Evolutionary conservation across 2,113 vertebrate genomes (phyloP).

Genomic region (Camelus bactrianus): DNA sequence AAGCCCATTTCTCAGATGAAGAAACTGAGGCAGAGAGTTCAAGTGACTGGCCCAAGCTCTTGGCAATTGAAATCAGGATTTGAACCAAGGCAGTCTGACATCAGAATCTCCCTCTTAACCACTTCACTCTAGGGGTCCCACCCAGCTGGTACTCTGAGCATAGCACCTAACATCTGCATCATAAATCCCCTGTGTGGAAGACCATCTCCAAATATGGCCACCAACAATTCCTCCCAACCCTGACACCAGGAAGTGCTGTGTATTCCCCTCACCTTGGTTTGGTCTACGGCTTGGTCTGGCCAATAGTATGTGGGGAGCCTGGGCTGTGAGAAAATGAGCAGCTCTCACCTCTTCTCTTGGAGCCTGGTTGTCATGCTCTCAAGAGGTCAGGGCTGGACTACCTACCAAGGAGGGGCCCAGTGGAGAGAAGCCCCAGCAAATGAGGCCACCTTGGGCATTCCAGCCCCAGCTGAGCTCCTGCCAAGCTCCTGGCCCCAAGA

Average conservation of each 20-base stretch:
- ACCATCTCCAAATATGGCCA: background rate
- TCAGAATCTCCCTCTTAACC: background rate
- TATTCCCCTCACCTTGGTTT: background rate
- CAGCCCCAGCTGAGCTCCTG: background rate
- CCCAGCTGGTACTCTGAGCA: background rate
- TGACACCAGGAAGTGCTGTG: fast-evolving
- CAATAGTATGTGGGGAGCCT: background rate
- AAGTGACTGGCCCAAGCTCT: background rate
- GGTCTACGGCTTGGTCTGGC: background rate
- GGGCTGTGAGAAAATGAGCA: background rate
- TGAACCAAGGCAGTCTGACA: background rate
- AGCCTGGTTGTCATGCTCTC: fast-evolving
- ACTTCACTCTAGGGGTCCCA: background rate
- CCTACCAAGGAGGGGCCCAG: background rate
- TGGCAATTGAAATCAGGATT: background rate
- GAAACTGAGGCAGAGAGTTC: background rate
- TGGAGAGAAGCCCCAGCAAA: background rate
- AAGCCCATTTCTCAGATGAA: background rate
- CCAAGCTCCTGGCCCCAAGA: too few species aligned
- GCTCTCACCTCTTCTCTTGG: background rate
- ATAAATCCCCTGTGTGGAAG: background rate
- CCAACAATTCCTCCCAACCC: background rate
- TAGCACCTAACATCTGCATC: background rate
- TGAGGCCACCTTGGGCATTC: background rate
- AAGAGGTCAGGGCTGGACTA: background rate